Evolutionary conservation across 2,888 invertebrate genomes (phyloP).

Genomic region (Xestia rhomboidea): DNA sequence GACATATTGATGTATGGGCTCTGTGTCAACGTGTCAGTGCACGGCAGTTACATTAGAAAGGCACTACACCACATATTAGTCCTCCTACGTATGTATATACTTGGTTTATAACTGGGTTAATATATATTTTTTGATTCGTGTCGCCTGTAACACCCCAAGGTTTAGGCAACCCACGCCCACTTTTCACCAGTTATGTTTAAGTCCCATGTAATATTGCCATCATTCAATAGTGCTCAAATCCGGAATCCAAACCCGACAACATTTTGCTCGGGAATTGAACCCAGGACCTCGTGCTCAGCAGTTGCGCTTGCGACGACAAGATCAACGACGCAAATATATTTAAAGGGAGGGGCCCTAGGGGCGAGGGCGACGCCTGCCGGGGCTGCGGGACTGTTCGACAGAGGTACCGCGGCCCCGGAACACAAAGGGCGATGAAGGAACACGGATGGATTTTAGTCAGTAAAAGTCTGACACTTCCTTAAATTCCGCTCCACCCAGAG

Average conservation of each 20-base stretch:
- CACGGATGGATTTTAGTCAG: too few relatives aligned
- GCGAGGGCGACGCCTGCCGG: too few relatives aligned
- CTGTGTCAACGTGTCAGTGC: background rate
- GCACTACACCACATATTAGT: background rate
- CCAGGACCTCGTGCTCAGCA: background rate
- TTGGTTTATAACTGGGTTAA: background rate
- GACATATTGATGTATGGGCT: conserved; percentile 11
- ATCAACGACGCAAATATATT: background rate
- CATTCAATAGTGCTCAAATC: background rate
- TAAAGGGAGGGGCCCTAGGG: too few relatives aligned
- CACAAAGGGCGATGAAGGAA: too few relatives aligned
- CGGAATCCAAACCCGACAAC: background rate
- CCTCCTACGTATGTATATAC: background rate
- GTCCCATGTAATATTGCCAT: background rate
- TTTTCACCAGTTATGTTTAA: background rate
- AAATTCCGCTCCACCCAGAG: too few relatives aligned
- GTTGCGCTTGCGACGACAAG: background rate
- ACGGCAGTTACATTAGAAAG: conserved; percentile 20
- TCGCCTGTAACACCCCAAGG: background rate
- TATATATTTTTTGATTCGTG: background rate
- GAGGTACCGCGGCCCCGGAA: too few relatives aligned
- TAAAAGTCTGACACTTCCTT: too few relatives aligned
- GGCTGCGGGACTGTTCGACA: too few relatives aligned
- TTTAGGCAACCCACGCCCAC: background rate
- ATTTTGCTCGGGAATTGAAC: background rate